Base-by-base conservation (phyloP, 2,888 invertebrate species). In the Drosophila koepferae region DNA sequence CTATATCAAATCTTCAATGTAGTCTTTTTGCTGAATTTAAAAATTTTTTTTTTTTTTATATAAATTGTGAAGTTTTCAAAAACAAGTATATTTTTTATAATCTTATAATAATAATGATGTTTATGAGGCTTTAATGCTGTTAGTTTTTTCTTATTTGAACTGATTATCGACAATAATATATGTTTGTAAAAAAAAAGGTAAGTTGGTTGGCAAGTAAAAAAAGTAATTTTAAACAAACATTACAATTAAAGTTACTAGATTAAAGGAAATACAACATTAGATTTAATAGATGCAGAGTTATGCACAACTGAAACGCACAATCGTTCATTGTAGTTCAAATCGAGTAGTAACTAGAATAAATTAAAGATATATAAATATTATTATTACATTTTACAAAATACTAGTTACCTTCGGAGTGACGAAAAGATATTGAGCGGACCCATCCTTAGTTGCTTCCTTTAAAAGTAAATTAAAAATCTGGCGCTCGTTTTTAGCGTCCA, bases 331-430 rank as follows among this genome's bases (percentile, higher is more conserved):
- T 96, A 98, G 10, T 95, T 94, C 71, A 98, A 93, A 81, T 96
- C 95, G 2, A 96, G 95, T 23, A 98, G 93, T 9, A 97, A 93
- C 97, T 97, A 94, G 28, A 18, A 4, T 41, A 28, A 46, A 23
- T 28, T 4, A 31, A 1, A 20, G 1, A 28, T 41, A 1, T 23
- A 14, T 12, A 7, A 44, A 20, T 12, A 14, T 10, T 12, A 20
- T 0, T 8, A 10, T 5, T 2, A 40, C 2, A 16, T 14, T 40
- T 34, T 18, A 3, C 6, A 8, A 18, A 7, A 20, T 20, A 23
- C 2, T 44, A 48, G 53, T 91, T 93, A 98, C 97, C 94, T 99
- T 99, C n/a, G 99, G 99, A 3, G 98, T 98, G 0, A 99, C 94
- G 46, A 99, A 94, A 92, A 99, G 98, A 92, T 98, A 99, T 91